These are phyloP conservation scores for Natator depressus DNA, from an alignment of 2,113 vertebrate species.

Conservation along the genomic window DNA sequence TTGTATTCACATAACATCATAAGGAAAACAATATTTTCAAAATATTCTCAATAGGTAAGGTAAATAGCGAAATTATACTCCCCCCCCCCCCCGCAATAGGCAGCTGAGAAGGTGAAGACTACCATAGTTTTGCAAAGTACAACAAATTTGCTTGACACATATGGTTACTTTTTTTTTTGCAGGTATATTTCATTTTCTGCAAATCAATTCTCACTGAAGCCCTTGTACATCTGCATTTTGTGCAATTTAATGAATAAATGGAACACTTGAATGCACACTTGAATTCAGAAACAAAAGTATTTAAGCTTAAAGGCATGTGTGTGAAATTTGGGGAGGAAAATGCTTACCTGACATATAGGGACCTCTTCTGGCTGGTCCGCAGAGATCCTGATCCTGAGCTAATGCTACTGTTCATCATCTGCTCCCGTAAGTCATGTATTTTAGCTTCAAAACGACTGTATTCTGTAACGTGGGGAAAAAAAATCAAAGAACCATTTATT, in stretches of 20 bases:
- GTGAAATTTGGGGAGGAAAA: too few species aligned
- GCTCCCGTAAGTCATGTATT: conserved; percentile 96
- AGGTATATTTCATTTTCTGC: not conserved
- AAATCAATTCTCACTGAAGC: not conserved
- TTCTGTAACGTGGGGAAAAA: conserved; percentile 74
- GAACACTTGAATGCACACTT: not conserved
- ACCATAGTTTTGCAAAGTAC: not conserved
- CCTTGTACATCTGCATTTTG: not conserved
- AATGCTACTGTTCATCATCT: conserved; percentile 99
- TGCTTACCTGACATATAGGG: conserved; percentile 93
- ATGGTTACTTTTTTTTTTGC: not conserved
- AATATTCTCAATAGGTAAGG: not conserved
- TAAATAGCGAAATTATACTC: not conserved
- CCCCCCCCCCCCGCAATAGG: not conserved
- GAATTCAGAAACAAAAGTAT: not conserved
- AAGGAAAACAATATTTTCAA: not conserved
- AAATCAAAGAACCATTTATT: not conserved
- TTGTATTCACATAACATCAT: not conserved
- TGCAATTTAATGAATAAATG: not conserved
- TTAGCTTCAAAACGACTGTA: conserved; percentile 97
- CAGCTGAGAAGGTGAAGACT: not conserved
- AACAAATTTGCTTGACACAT: not conserved
- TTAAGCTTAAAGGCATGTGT: not conserved
- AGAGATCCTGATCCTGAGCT: conserved; percentile 96
- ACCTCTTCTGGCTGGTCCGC: conserved; percentile 95